Evolutionary conservation across 2,888 invertebrate genomes (phyloP).

Genomic region (Cataglyphis cursor): DNA sequence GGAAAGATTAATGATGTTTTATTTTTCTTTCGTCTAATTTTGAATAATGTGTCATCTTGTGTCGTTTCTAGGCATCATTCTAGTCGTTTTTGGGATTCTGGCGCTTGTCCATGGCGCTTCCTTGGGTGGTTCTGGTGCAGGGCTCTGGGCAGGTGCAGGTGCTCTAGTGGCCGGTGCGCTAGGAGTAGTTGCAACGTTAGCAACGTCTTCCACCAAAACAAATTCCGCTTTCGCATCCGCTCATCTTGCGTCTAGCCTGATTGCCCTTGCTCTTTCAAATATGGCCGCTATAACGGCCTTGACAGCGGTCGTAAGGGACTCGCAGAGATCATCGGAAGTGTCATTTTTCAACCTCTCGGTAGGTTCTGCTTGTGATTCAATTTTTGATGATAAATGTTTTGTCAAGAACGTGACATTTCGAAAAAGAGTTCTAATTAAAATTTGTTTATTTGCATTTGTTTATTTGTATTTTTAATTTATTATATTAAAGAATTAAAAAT

Average conservation of each 20-base stretch:
- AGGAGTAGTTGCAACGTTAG: constrained; percentile 88
- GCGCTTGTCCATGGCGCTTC: constrained; percentile 90
- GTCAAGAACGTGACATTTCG: neutral
- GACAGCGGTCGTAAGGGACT: constrained; percentile 89
- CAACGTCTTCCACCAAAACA: constrained; percentile 76
- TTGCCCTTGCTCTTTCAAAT: constrained; percentile 84
- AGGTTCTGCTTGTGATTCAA: constrained; percentile 59
- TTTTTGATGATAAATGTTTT: neutral
- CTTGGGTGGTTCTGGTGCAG: constrained; percentile 89
- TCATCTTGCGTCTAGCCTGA: constrained; percentile 89
- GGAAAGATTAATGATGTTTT: no score
- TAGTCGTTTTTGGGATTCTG: constrained; percentile 90
- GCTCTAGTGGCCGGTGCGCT: constrained; percentile 89
- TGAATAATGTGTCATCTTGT: neutral
- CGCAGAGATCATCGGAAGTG: constrained; percentile 84
- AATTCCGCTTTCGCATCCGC: constrained; percentile 87
- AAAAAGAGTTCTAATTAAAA: neutral
- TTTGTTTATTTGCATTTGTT: neutral
- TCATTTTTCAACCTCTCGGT: constrained; percentile 81
- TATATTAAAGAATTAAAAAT: neutral
- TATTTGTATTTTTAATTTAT: neutral
- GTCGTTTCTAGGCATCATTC: constrained; percentile 87
- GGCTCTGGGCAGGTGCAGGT: constrained; percentile 90
- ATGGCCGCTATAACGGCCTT: constrained; percentile 85
- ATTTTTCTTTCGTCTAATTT: no score